Conservation (phyloP, 2,888 invertebrate species). For the Lepetodrilus schrolli region DNA sequence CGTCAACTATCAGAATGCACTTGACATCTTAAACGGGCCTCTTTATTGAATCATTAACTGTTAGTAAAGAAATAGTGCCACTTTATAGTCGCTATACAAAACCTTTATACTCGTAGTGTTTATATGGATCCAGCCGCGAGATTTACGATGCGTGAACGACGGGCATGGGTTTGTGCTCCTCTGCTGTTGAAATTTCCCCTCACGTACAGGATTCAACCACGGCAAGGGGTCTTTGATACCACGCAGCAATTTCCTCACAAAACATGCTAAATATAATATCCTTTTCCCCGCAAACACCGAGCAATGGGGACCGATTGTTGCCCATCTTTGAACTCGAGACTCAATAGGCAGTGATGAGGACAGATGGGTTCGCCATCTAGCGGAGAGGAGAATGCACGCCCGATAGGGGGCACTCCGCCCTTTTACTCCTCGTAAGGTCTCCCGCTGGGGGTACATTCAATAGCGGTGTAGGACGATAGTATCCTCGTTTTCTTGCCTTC, state of each 20-base stretch:
- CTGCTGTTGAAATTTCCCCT: not conserved
- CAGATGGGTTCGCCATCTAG: constrained; percentile 22
- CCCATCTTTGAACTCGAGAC: constrained; percentile 46
- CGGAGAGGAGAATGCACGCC: not conserved
- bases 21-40: not conserved
- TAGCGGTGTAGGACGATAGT: not conserved
- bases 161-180: not conserved
- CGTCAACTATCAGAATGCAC: not conserved
- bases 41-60: constrained; percentile 27
- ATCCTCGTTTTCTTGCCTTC: not conserved
- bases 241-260: constrained; percentile 31
- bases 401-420: constrained; percentile 21
- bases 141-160: constrained; percentile 25
- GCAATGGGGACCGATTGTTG: constrained; percentile 44
- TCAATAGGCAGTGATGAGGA: constrained; percentile 39
- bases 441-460: constrained; percentile 26
- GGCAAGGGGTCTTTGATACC: constrained; percentile 15
- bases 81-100: constrained; percentile 10
- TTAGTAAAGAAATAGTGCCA: not conserved
- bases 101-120: constrained; percentile 5
- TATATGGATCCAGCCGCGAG: constrained; percentile 12
- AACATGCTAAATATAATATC: constrained; percentile 56
- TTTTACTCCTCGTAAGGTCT: not conserved
- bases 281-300: constrained; percentile 45
- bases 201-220: constrained; percentile 15